These are phyloP conservation scores for Champsocephalus esox DNA, from an alignment of 2,797 vertebrate species.

Conservation along the genomic window DNA sequence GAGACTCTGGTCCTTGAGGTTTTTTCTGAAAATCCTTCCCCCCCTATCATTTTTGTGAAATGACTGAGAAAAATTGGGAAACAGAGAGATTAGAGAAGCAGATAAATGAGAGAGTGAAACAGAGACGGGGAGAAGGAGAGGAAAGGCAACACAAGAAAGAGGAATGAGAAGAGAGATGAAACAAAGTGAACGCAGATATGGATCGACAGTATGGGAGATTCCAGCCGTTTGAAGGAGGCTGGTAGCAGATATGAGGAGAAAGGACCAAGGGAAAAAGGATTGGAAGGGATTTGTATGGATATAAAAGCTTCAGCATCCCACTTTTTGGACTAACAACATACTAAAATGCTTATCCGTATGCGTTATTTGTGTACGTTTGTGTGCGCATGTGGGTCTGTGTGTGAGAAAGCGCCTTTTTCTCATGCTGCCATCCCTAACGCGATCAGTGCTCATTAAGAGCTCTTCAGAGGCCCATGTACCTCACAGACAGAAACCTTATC, in stretches of 20 bases:
- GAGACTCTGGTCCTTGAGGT: conserved; percentile 20
- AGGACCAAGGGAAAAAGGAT: conserved; percentile 54
- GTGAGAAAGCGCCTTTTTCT: conserved; percentile 37
- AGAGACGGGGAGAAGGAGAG: conserved; percentile 13
- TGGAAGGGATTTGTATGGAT: conserved; percentile 63
- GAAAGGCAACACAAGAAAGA: conserved; percentile 43
- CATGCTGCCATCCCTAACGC: conserved; percentile 60
- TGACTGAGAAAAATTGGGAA: conserved; percentile 50
- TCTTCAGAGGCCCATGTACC: conserved; percentile 67
- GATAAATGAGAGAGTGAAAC: conserved; percentile 41
- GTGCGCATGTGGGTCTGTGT: conserved; percentile 16
- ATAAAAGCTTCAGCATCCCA: conserved; percentile 51
- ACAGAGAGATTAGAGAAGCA: conserved; percentile 38
- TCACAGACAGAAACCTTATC: conserved; percentile 67
- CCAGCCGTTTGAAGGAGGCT: conserved; percentile 60
- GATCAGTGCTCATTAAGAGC: conserved; percentile 78
- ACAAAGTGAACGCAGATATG: conserved; percentile 65
- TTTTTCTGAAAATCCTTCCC: not conserved
- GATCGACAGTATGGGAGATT: conserved; percentile 62
- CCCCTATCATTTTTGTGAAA: conserved; percentile 46
- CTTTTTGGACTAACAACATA: conserved; percentile 48
- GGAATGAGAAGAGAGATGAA: conserved; percentile 50
- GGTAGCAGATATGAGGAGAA: conserved; percentile 61
- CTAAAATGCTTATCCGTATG: conserved; percentile 8
- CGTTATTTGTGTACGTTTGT: conserved; percentile 18